Evolutionary conservation across 1,140 invertebrate species (phyloP).

Genomic region (Hypothenemus hampei): DNA sequence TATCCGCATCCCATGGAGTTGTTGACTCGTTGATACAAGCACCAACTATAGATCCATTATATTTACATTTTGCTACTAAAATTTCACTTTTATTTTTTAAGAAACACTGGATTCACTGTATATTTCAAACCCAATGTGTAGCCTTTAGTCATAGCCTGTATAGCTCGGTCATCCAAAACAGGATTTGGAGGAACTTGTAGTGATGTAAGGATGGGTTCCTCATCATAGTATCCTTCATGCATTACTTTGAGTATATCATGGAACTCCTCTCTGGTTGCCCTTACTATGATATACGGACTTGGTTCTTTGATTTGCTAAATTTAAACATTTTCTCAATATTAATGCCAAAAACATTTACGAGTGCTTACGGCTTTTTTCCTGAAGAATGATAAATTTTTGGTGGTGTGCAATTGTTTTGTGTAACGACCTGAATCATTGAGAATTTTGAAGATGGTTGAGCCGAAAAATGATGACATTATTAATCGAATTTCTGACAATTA

Average conservation of each 20-base stretch:
- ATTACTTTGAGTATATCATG: slow-evolving; percentile 36
- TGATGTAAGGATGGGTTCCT: slow-evolving; percentile 34
- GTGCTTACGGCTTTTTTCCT: slow-evolving; percentile 7
- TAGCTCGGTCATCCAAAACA: slow-evolving; percentile 32
- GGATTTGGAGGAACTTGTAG: slow-evolving; percentile 20
- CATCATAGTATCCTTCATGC: slow-evolving; percentile 35
- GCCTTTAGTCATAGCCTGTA: slow-evolving; percentile 41
- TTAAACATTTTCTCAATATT: neutral
- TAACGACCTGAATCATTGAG: neutral
- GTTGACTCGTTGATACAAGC: slow-evolving; percentile 44
- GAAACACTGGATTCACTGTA: neutral
- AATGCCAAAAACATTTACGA: neutral
- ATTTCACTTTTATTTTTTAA: slow-evolving; percentile 3
- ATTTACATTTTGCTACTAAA: slow-evolving; percentile 44
- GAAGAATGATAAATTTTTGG: slow-evolving; percentile 1
- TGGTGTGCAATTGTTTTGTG: neutral
- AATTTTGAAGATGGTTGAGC: slow-evolving; percentile 23
- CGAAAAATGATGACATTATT: slow-evolving; percentile 24
- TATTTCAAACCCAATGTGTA: slow-evolving; percentile 29
- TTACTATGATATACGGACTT: slow-evolving; percentile 32
- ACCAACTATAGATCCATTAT: slow-evolving; percentile 44
- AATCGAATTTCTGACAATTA: slow-evolving; percentile 24
- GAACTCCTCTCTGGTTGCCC: slow-evolving; percentile 33
- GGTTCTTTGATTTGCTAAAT: slow-evolving; percentile 9
- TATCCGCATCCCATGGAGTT: slow-evolving; percentile 38